A percentile compares a stretch with the other conserved stretches of the same genome.
These are phyloP conservation scores for Aspidapion aeneum DNA, from an alignment of 2,888 invertebrate genomes.

Conservation along the genomic window DNA sequence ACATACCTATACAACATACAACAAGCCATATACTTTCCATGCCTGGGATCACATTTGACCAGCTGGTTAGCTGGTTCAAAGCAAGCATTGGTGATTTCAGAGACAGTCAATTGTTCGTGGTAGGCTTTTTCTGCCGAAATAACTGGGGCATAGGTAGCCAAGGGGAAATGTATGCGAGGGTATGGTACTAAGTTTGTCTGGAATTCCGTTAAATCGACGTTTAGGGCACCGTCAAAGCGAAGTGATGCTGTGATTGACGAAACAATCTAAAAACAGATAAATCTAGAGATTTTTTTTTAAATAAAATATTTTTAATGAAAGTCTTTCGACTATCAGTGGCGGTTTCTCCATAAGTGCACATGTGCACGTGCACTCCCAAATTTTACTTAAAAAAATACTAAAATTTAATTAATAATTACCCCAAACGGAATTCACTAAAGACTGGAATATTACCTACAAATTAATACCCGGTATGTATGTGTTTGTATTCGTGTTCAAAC, in stretches of 20 bases:
- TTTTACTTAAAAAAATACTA: no score
- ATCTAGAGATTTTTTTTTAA: neutral
- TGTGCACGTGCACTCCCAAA: no score
- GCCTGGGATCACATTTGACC: constrained; percentile 89
- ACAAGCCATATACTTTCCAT: constrained; percentile 92
- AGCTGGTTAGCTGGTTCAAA: constrained; percentile 94
- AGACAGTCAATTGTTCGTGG: constrained; percentile 86
- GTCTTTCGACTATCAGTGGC: no score
- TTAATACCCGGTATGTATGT: no score
- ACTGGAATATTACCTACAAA: no score
- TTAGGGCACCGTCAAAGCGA: constrained; percentile 88
- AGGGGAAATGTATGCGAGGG: constrained; percentile 92
- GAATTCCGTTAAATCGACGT: constrained; percentile 92
- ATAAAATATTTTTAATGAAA: neutral
- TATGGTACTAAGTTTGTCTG: constrained; percentile 93
- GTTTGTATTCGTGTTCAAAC: no score
- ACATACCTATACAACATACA: constrained; percentile 79
- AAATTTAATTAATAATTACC: no score
- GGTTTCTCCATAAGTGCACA: no score
- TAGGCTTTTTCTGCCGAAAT: constrained; percentile 92
- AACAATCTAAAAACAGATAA: constrained; percentile 75
- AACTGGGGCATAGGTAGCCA: constrained; percentile 88
- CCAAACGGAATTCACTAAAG: no score
- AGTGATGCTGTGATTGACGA: constrained; percentile 92
- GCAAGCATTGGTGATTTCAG: constrained; percentile 92